Evolutionary conservation across 2,113 vertebrate species (phyloP), one percentile per base, ranked within the genome.

Genomic region (Pagrus major): DNA sequence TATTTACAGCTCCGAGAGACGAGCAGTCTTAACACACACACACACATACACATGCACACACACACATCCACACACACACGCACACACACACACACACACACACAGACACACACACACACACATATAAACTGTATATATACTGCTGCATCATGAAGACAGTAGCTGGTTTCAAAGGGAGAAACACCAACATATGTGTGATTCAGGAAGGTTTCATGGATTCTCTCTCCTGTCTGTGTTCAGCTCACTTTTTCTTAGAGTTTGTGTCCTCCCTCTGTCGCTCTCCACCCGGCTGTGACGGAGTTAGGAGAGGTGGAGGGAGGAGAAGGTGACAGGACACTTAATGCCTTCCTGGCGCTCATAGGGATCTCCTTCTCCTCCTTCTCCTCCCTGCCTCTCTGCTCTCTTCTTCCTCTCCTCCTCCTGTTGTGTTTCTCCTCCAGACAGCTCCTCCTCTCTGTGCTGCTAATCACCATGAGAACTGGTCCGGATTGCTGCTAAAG

Each of bases 401-500:
- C 78, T 87, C 81, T 51, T 83, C 66, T 65, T 81, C 84, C 33
- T 70, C 81, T 76, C 55, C 85, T 89, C 77, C 72, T 91, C 88
- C 89, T 83, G 86, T 80, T 90, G 90, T 92, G 92, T 93, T 93
- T 92, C 91, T 94, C 92, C 93, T 94, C 90, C 89, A 94, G 92
- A 94, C 85, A 93, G 90, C 91, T 94, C 93, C 93, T 94, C 92
- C 92, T 95, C 93, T 95, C 95, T 95, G 93, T 93, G 95, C 95
- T 95, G 94, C 95, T 96, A 95, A 92, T 94, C 94, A 95, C 92
- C 94, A 95, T 93, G 94, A 93, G 90, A 92, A 93, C 89, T 91
- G 90, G 91, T 96, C 93, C 91, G 94, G 94, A 96, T 96, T 96
- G 95, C 95, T 96, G 95, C 95, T 96, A 96, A 95, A 95, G 93